A percentile compares a stretch with the other conserved stretches of the same genome.
phyloP scores from a whole-genome alignment of 2,797 vertebrate species.

The Mergus octosetaceus region DNA sequence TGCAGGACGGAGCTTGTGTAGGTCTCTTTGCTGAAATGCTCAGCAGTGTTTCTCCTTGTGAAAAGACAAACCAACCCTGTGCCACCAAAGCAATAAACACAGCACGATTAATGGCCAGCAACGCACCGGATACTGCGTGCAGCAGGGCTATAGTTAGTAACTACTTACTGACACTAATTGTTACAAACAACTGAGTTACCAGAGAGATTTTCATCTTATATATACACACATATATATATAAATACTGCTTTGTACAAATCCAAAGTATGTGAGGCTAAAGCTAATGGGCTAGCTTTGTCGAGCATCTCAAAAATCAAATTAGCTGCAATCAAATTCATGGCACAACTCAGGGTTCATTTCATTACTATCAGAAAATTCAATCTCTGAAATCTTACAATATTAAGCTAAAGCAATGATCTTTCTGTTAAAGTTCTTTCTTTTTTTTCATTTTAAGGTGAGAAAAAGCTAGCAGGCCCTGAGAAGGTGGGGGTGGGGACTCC shows the following conservation, averaged over 20 bases:
- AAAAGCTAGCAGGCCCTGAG: neutral
- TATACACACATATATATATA: neutral
- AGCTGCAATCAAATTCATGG: conserved; percentile 65
- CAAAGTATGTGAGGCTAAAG: conserved; percentile 57
- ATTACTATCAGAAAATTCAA: conserved; percentile 70
- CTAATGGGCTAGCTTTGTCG: conserved; percentile 56
- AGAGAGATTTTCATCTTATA: neutral
- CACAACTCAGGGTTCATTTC: conserved; percentile 65
- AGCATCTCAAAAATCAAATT: conserved; percentile 69
- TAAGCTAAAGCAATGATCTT: conserved; percentile 75
- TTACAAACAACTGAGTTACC: neutral
- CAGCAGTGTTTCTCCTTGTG: conserved; percentile 16
- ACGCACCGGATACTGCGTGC: neutral
- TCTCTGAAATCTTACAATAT: conserved; percentile 76
- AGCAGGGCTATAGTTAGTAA: neutral
- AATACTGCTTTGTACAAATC: conserved; percentile 46
- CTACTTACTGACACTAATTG: neutral
- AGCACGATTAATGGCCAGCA: conserved; percentile 26
- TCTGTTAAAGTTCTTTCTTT: conserved; percentile 75
- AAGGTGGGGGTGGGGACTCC: conserved; percentile 59
- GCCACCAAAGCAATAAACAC: neutral
- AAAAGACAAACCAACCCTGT: conserved; percentile 21
- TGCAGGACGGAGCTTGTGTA: neutral
- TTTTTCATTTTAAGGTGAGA: conserved; percentile 75
- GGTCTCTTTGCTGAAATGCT: conserved; percentile 8